A percentile compares a stretch with the other conserved stretches of the same genome.
phyloP scores from a whole-genome alignment of 1,140 invertebrate genomes.

The Cepaea nemoralis region DNA sequence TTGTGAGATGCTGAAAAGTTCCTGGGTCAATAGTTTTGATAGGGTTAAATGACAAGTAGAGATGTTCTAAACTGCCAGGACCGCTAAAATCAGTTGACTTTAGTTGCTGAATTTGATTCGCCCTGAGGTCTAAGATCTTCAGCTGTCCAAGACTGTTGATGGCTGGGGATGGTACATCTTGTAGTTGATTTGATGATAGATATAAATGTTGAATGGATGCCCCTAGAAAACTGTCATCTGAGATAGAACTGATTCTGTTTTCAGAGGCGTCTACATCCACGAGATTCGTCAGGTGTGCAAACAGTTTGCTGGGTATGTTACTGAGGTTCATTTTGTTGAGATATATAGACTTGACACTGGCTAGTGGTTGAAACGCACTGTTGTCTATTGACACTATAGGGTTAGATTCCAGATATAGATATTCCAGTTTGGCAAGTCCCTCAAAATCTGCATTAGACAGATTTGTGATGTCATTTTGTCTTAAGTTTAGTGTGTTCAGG shows the following conservation, averaged over 20 bases:
- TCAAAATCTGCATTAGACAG: slow-evolving; percentile 47
- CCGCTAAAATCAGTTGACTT: slow-evolving; percentile 48
- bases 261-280: slow-evolving; percentile 42
- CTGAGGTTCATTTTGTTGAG: slow-evolving; percentile 48
- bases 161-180: slow-evolving; percentile 45
- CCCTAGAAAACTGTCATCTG: slow-evolving; percentile 44
- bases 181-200: slow-evolving; percentile 51
- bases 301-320: slow-evolving; percentile 40
- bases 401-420: slow-evolving; percentile 50
- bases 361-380: slow-evolving; percentile 47
- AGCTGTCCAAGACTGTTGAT: slow-evolving; percentile 34
- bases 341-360: slow-evolving; percentile 42
- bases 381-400: slow-evolving; percentile 37
- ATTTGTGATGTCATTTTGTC: slow-evolving; percentile 44
- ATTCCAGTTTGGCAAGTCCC: slow-evolving; percentile 49
- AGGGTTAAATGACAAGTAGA: slow-evolving; percentile 47
- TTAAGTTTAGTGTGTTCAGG: slow-evolving; percentile 45
- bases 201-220: slow-evolving; percentile 50
- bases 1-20: slow-evolving; percentile 46
- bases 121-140: slow-evolving; percentile 34
- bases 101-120: slow-evolving; percentile 20
- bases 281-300: slow-evolving; percentile 47
- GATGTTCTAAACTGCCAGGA: slow-evolving; percentile 42
- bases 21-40: slow-evolving; percentile 44
- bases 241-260: slow-evolving; percentile 45